Conservation (phyloP, 1,140 invertebrate genomes). For the Coenobita brevimanus region DNA sequence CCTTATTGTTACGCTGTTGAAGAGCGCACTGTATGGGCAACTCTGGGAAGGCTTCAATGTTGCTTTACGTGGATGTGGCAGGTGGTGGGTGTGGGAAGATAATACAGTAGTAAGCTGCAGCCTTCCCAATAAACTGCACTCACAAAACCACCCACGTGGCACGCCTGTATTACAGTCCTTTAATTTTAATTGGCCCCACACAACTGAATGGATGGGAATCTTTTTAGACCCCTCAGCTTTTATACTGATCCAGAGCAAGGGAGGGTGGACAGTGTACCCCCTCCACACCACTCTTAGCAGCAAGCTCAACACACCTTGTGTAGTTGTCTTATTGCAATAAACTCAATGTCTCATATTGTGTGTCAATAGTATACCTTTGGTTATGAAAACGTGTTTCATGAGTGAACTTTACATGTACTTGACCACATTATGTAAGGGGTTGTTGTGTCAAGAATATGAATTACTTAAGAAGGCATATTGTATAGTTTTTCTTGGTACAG, state of each 20-base stretch:
- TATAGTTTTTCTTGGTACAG: background rate
- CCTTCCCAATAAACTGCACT: slow-evolving; percentile 40
- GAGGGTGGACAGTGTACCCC: slow-evolving; percentile 20
- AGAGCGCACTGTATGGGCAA: slow-evolving; percentile 55
- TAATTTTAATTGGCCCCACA: slow-evolving; percentile 63
- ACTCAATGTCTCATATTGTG: slow-evolving; percentile 61
- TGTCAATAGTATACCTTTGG: background rate
- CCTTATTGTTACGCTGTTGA: slow-evolving; percentile 62
- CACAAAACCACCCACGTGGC: slow-evolving; percentile 44
- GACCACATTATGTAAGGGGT: no score
- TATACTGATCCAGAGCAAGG: slow-evolving; percentile 58
- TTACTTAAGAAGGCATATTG: no score
- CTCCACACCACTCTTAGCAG: slow-evolving; percentile 52
- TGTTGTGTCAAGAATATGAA: no score
- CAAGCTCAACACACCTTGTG: slow-evolving; percentile 67
- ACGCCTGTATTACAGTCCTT: slow-evolving; percentile 58
- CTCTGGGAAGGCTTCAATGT: slow-evolving; percentile 56
- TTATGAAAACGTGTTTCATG: background rate
- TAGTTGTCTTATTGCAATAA: slow-evolving; percentile 68
- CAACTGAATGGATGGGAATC: slow-evolving; percentile 61
- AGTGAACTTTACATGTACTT: background rate
- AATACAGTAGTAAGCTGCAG: slow-evolving; percentile 14
- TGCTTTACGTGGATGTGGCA: slow-evolving; percentile 59
- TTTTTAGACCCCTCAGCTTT: slow-evolving; percentile 61
- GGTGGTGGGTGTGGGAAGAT: slow-evolving; percentile 38